phyloP scores from a whole-genome alignment of 2,797 vertebrate species.

The Tauraco hartlaubi region DNA sequence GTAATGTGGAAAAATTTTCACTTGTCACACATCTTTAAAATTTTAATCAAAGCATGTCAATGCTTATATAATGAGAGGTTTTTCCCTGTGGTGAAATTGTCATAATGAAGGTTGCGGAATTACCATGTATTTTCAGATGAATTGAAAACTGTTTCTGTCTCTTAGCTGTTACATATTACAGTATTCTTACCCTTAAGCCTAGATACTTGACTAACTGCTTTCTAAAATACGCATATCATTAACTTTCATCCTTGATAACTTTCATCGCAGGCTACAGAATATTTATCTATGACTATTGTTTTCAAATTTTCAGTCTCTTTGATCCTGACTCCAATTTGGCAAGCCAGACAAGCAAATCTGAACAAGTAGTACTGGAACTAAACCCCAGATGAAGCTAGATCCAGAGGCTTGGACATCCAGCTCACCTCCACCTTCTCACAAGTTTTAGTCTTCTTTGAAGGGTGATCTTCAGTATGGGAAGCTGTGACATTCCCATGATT shows the following conservation, averaged over 20 bases:
- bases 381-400: neutral
- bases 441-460: neutral
- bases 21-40: conserved; percentile 49
- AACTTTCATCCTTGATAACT: neutral
- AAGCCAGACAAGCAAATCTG: neutral
- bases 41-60: conserved; percentile 61
- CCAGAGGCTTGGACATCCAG: neutral
- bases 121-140: neutral
- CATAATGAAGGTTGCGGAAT: conserved; percentile 2
- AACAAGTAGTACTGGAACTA: neutral
- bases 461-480: neutral
- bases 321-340: neutral
- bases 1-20: conserved; percentile 3
- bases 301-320: neutral
- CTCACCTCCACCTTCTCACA: neutral
- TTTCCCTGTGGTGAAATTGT: neutral
- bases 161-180: neutral
- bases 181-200: neutral
- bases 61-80: conserved; percentile 1
- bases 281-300: neutral
- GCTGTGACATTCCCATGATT: neutral
- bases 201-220: neutral
- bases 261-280: neutral
- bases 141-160: neutral
- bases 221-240: neutral